Evolutionary conservation across 92 coral and sea anemone genomes (phyloP), one percentile per base, ranked within the genome.

Genomic region (Virgularia gustaviana): DNA sequence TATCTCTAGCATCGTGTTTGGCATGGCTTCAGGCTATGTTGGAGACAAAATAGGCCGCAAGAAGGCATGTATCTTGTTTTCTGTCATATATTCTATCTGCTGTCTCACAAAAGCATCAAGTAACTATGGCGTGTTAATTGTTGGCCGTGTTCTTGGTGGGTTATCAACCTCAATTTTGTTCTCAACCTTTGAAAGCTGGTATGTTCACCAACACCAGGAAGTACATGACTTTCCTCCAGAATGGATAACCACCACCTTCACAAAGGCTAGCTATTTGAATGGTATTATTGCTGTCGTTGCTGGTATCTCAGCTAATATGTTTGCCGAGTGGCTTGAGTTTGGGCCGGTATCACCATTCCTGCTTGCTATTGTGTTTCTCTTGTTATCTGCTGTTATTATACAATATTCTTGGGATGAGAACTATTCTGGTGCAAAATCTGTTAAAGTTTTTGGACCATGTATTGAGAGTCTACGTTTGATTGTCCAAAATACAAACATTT

Each of bases 281-380:
- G 90, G 98, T 52, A 74, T 89, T 4, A 89, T 92, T 11, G 90
- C 98, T 9, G 82, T 92, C 22, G 85, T 71, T 4, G 90, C 98
- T 10, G 98, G 98, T 6, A 70, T 89, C 9, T 54, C 85, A 32
- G 98, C 98, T 0, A 92, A 92, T 36, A 75, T 83, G 15, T 79
- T 89, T 33, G 83, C 96, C 0, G 98, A 92, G 37, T 92, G 98
- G 98, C 62, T 92, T 47, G 66, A 81, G 33, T 83, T 92, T 79
- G 98, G 98, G 16, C 98, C 98, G 0, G 96, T 92, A 0, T 95
- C 98, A 6, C 98, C 98, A 31, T 92, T 86, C 78, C 85, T 92
- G 29, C 71, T 92, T 39, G 98, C 98, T 11, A 92, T 92, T 44
- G 96, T 96, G 18, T 92, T 92, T 68, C 85, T 92, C 9, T 42